Evolutionary conservation across 2,888 invertebrate genomes (phyloP).

Genomic region (Malthinus flaveolus): DNA sequence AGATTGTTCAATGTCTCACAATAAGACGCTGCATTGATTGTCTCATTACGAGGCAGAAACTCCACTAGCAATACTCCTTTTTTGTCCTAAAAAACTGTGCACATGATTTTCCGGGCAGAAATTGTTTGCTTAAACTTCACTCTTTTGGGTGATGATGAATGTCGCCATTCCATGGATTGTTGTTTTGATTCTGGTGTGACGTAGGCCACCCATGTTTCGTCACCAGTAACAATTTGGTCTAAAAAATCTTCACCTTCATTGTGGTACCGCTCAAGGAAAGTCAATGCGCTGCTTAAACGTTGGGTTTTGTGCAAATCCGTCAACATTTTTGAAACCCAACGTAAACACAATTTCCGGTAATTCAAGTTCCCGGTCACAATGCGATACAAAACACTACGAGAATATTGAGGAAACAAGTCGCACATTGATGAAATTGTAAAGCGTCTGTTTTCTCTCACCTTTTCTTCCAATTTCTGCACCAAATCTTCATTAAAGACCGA

Average conservation of each 20-base stretch:
- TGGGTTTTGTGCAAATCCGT: conserved; percentile 31
- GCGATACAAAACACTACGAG: conserved; percentile 22
- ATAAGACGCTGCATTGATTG: neutral
- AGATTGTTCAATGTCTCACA: conserved; percentile 26
- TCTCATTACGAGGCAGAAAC: conserved; percentile 13
- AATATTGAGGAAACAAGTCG: conserved; percentile 28
- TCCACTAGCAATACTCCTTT: conserved; percentile 28
- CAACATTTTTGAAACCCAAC: conserved; percentile 34
- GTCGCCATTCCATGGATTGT: neutral
- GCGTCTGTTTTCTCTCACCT: conserved; percentile 25
- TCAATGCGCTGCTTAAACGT: conserved; percentile 20
- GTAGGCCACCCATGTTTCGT: conserved; percentile 31
- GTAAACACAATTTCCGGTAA: conserved; percentile 33
- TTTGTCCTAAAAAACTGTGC: conserved; percentile 35
- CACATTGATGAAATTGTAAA: conserved; percentile 26
- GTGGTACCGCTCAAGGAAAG: conserved; percentile 32
- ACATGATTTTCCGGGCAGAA: conserved; percentile 34
- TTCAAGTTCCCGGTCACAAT: conserved; percentile 31
- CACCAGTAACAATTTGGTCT: conserved; percentile 33
- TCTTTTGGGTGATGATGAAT: conserved; percentile 10
- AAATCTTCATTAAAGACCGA: conserved; percentile 31
- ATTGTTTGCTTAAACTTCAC: conserved; percentile 21
- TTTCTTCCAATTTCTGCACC: conserved; percentile 27
- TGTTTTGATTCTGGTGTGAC: conserved; percentile 15
- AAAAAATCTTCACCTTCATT: conserved; percentile 33